These are phyloP conservation scores for Scylla paramamosain DNA, from an alignment of 1,140 invertebrate genomes.

Conservation along the genomic window DNA sequence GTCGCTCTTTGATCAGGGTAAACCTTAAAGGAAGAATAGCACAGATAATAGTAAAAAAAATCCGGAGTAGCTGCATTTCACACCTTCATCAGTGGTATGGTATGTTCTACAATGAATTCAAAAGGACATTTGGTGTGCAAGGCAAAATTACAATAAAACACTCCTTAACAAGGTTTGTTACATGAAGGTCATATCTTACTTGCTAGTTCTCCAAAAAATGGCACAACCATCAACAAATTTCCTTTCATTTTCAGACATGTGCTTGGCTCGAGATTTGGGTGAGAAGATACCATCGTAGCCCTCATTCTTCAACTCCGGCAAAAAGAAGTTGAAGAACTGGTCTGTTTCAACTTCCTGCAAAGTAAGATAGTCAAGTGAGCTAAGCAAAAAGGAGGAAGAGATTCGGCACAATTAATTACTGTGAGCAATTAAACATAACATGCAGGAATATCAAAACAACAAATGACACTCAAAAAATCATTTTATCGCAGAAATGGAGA, in stretches of 20 bases:
- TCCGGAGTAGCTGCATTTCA: neutral
- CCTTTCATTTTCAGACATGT: conserved; percentile 97
- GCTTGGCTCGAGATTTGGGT: conserved; percentile 98
- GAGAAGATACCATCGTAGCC: conserved; percentile 99
- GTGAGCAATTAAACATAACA: neutral
- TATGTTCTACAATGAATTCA: neutral
- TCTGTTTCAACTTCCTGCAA: conserved; percentile 98
- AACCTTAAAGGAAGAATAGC: conserved; percentile 86
- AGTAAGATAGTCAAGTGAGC: neutral
- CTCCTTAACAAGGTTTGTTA: no score
- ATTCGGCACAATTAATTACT: neutral
- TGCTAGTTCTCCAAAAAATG: conserved; percentile 96
- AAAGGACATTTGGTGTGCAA: no score
- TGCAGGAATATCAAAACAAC: no score
- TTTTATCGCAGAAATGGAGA: no score
- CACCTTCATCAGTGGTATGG: neutral
- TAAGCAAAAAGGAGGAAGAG: conserved; percentile 9
- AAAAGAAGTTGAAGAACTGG: conserved; percentile 98
- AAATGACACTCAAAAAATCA: no score
- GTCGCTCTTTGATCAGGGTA: conserved; percentile 94
- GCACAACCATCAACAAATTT: conserved; percentile 99
- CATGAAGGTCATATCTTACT: conserved; percentile 85
- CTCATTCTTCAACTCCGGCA: conserved; percentile 95
- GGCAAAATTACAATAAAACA: no score
- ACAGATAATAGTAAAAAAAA: neutral